A percentile compares a stretch with the other conserved stretches of the same genome.
Conservation (phyloP, 1,140 invertebrate genomes). For the Sipha flava region DNA sequence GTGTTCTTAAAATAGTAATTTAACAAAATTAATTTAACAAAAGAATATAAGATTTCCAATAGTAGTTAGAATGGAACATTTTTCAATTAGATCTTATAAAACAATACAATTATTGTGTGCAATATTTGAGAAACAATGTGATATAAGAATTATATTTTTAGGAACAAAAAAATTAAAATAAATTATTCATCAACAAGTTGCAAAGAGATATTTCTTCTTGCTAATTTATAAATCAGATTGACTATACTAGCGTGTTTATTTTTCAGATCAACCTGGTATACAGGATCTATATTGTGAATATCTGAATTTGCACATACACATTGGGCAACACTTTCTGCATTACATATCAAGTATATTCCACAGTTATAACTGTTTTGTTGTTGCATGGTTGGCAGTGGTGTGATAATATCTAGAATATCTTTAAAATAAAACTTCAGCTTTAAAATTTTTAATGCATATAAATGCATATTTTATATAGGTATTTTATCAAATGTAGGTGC, state of each 20-base stretch:
- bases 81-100: background rate
- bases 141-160: background rate
- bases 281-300: conserved; percentile 13
- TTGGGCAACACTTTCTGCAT: conserved; percentile 49
- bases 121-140: background rate
- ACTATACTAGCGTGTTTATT: conserved; percentile 32
- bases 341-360: conserved; percentile 68
- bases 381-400: conserved; percentile 54
- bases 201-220: background rate
- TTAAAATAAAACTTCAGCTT: conserved; percentile 52
- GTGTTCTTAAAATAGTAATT: background rate
- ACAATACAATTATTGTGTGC: background rate
- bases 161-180: conserved; percentile 5
- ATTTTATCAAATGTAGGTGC: too few relatives aligned
- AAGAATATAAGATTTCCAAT: background rate
- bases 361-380: conserved; percentile 75
- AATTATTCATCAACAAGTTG: background rate
- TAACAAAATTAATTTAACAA: background rate
- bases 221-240: conserved; percentile 30
- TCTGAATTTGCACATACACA: conserved; percentile 26
- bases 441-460: too few relatives aligned
- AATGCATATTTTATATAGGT: too few relatives aligned
- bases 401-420: conserved; percentile 41
- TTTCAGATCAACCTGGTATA: conserved; percentile 16
- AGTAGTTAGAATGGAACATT: background rate